Base-by-base conservation (phyloP, 2,113 vertebrate genomes). In the Dicerorhinus sumatrensis region DNA sequence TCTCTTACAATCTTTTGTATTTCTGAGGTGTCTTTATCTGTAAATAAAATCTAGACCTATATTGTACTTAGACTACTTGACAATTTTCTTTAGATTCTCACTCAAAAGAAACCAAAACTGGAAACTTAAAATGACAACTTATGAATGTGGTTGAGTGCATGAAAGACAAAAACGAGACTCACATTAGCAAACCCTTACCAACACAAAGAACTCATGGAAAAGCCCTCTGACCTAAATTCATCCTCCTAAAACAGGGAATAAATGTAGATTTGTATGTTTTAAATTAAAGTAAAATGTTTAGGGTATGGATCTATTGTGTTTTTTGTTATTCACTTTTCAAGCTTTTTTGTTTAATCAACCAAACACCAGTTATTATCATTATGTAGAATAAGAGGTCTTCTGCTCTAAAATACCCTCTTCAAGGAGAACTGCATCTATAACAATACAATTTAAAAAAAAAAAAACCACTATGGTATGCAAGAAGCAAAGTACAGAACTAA, bases 51-150 rank as follows among this genome's bases (percentile, higher is more conserved):
- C 31, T 70, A 86, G 51, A 60, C 14, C 56, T 69, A 81, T 9
- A 73, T 16, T 84, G 23, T 39, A 72, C 54, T 84, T 90, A 88
- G 60, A 92, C 39, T 54, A 89, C 10, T 27, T 65, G 20, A 58
- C 36, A 73, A 76, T 8, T 31, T 14, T 20, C 89, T 82, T 80
- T 81, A 75, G 58, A 85, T 42, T 91, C 48, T 42, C 75, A 91
- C n/a, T 90, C n/a, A 20, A 8, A 89, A 58, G 51, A 69, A 93
- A 94, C 25, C 33, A 79, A 79, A 83, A 91, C 23, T 94, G 17
- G 63, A 83, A 81, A 82, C 42, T 56, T 39, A 73, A 73, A 79
- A 46, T 62, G 18, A 46, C 33, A 89, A 82, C 20, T 89, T 67
- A 69, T 31, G 25, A 39, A 85, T 85, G 56, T 48, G 48, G 31